phyloP scores from a whole-genome alignment of 2,888 invertebrate genomes.

The Amphiduros pacificus region DNA sequence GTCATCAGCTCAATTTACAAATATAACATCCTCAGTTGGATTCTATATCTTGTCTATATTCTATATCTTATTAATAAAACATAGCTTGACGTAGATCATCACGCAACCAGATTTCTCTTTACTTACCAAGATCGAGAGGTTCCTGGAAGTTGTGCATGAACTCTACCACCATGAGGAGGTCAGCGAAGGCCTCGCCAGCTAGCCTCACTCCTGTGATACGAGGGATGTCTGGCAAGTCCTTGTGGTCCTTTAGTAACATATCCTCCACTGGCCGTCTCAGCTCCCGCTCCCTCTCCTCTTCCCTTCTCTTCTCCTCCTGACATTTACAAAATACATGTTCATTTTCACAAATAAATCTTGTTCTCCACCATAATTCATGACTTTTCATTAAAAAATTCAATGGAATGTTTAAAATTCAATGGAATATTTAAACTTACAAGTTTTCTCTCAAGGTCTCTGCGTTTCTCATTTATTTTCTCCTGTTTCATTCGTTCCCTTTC shows the following conservation, averaged over 20 bases:
- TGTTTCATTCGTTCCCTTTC: conserved; percentile 71
- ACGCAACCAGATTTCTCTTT: background rate
- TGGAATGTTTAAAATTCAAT: background rate
- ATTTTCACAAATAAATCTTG: background rate
- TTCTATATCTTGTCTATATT: too few species aligned
- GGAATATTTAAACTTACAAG: conserved; percentile 57
- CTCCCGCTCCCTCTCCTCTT: conserved; percentile 71
- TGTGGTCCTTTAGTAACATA: conserved; percentile 72
- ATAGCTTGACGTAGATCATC: background rate
- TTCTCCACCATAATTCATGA: background rate
- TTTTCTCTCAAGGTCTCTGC: conserved; percentile 70
- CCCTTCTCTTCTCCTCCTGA: conserved; percentile 69
- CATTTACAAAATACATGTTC: background rate
- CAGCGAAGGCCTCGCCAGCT: conserved; percentile 86
- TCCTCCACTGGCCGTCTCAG: conserved; percentile 90
- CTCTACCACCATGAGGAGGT: conserved; percentile 92
- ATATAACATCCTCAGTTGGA: too few species aligned
- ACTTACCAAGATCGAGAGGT: conserved; percentile 87
- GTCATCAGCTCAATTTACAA: too few species aligned
- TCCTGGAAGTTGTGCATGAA: conserved; percentile 95
- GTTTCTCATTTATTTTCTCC: conserved; percentile 79
- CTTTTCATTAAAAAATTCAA: background rate
- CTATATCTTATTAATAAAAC: too few species aligned
- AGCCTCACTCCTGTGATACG: conserved; percentile 80
- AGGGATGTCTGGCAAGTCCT: conserved; percentile 64